Percentiles rank a stretch among this genome's conserved stretches.
These are phyloP conservation scores for Brenthis daphne DNA, from an alignment of 2,888 invertebrate genomes.

Conservation along the genomic window DNA sequence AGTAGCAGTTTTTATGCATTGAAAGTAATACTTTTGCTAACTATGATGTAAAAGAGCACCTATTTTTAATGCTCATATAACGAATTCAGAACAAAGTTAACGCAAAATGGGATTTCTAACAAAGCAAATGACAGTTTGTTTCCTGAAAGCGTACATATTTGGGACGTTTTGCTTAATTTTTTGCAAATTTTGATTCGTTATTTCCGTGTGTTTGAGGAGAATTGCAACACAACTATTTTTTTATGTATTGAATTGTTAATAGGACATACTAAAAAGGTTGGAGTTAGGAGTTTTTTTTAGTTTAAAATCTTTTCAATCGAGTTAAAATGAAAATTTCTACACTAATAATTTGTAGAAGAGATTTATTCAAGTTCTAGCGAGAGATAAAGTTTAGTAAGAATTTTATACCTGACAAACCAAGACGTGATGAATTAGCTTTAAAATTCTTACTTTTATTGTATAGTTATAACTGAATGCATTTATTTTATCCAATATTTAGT, in stretches of 20 bases:
- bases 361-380: not conserved
- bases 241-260: too few species aligned
- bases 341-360: too few species aligned
- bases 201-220: not conserved
- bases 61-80: slow-evolving; percentile 28
- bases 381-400: slow-evolving; percentile 2
- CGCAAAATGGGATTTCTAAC: slow-evolving; percentile 49
- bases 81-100: slow-evolving; percentile 31
- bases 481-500: not conserved
- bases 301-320: too few species aligned
- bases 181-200: slow-evolving; percentile 16
- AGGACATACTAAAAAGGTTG: too few species aligned
- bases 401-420: slow-evolving; percentile 2
- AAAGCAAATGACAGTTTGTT: slow-evolving; percentile 50
- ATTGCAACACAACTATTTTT: too few species aligned
- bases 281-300: too few species aligned
- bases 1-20: slow-evolving; percentile 17
- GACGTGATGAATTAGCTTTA: slow-evolving; percentile 9
- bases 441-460: not conserved
- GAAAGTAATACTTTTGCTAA: slow-evolving; percentile 18
- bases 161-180: slow-evolving; percentile 23
- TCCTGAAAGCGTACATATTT: slow-evolving; percentile 42
- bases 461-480: not conserved
- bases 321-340: too few species aligned
- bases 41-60: slow-evolving; percentile 19